phyloP scores from a whole-genome alignment of 2,888 invertebrate genomes.

The Ctena decussata region DNA sequence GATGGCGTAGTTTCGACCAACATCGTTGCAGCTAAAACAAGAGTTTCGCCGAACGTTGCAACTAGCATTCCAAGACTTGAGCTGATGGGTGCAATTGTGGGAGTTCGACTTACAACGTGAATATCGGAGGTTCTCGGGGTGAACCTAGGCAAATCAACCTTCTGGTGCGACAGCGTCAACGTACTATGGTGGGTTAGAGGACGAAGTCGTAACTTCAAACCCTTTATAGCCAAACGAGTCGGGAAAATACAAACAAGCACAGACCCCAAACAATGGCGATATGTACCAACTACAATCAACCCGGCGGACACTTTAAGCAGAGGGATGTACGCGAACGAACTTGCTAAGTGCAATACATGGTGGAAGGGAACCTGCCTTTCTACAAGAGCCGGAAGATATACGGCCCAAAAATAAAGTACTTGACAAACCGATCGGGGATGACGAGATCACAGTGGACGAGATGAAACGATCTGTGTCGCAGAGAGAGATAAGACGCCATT shows the following conservation, averaged over 20 bases:
- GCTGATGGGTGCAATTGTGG: conserved; percentile 32
- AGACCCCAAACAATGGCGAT: conserved; percentile 43
- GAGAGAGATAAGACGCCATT: neutral
- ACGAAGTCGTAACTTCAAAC: conserved; percentile 36
- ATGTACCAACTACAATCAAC: conserved; percentile 32
- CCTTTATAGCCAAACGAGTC: conserved; percentile 67
- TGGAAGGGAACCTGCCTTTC: conserved; percentile 49
- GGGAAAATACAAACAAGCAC: conserved; percentile 61
- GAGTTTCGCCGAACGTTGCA: conserved; percentile 38
- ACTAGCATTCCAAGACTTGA: conserved; percentile 43
- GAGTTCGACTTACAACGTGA: conserved; percentile 5
- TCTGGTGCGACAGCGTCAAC: conserved; percentile 44
- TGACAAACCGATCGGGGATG: neutral
- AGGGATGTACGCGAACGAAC: neutral
- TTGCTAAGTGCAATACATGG: conserved; percentile 13
- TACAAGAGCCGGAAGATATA: neutral
- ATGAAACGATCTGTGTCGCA: neutral
- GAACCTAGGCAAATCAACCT: neutral
- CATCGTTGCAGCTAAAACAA: conserved; percentile 38
- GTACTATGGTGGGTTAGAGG: conserved; percentile 50
- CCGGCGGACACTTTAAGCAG: conserved; percentile 28
- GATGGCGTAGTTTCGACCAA: conserved; percentile 7
- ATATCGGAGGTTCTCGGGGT: conserved; percentile 5
- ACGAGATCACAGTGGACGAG: neutral
- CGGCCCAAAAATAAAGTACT: conserved; percentile 25